A percentile compares a stretch with the other conserved stretches of the same genome.
These are phyloP conservation scores for Drosophila neonasuta DNA, from an alignment of 2,888 invertebrate genomes.

Conservation along the genomic window DNA sequence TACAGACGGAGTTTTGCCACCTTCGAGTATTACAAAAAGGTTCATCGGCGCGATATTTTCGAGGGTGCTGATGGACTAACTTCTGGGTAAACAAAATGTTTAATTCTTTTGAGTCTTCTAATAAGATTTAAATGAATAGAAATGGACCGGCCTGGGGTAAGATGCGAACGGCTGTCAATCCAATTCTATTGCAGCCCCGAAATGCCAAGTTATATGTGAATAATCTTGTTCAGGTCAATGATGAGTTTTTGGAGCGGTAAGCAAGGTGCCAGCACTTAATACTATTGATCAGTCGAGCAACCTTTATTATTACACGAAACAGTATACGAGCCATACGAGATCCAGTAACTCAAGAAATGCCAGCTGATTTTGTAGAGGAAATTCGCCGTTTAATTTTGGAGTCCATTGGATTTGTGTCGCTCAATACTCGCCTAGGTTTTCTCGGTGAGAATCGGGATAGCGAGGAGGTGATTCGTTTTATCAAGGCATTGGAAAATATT, in stretches of 20 bases:
- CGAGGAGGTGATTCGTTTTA: slow-evolving; percentile 53
- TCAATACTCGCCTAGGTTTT: slow-evolving; percentile 80
- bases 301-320: not conserved
- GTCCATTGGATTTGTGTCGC: slow-evolving; percentile 82
- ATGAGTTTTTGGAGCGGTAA: slow-evolving; percentile 79
- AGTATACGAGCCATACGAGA: slow-evolving; percentile 80
- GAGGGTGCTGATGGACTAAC: slow-evolving; percentile 63
- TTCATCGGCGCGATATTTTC: slow-evolving; percentile 59
- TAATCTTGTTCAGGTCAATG: slow-evolving; percentile 83
- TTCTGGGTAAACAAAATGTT: slow-evolving; percentile 54
- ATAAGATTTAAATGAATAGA: slow-evolving; percentile 68
- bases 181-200: slow-evolving; percentile 86
- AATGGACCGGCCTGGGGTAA: slow-evolving; percentile 87
- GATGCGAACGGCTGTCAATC: slow-evolving; percentile 86
- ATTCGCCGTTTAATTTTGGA: slow-evolving; percentile 85
- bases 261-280: not conserved
- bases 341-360: slow-evolving; percentile 79
- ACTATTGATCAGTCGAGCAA: not conserved
- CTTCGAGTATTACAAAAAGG: slow-evolving; percentile 80
- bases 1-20: slow-evolving; percentile 80
- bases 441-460: slow-evolving; percentile 64
- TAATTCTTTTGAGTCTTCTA: not conserved
- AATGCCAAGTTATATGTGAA: slow-evolving; percentile 83
- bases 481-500: slow-evolving; percentile 53
- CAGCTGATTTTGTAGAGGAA: slow-evolving; percentile 83